Conservation (phyloP, 2,888 invertebrate genomes). For the Agrotis clavis region DNA sequence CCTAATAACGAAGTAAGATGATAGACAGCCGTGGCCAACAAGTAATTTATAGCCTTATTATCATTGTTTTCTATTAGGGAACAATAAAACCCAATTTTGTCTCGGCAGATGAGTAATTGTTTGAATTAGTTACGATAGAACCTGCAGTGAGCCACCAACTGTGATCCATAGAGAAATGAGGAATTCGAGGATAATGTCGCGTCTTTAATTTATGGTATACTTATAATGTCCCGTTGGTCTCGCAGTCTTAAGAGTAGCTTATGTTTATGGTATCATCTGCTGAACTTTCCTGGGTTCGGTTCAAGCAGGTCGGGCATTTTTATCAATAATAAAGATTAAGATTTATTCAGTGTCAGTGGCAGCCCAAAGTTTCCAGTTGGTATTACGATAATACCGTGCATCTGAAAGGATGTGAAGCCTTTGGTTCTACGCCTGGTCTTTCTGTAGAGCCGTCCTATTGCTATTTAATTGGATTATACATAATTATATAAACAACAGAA, state of each 20-base stretch:
- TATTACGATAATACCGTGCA: neutral
- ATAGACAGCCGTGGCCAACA: slow-evolving; percentile 83
- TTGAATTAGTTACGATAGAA: slow-evolving; percentile 74
- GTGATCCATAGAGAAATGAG: slow-evolving; percentile 50
- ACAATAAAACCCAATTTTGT: slow-evolving; percentile 79
- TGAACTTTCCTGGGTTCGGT: neutral
- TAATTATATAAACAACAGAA: neutral
- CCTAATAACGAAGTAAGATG: slow-evolving; percentile 73
- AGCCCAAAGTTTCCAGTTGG: neutral
- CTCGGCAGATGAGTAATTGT: slow-evolving; percentile 74
- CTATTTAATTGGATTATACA: neutral
- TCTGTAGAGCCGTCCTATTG: neutral
- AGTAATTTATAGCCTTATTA: slow-evolving; percentile 81
- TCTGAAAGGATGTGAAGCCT: too few species aligned
- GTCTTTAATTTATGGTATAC: slow-evolving; percentile 32
- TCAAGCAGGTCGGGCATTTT: neutral
- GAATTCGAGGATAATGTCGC: slow-evolving; percentile 57
- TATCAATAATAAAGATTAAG: too few species aligned
- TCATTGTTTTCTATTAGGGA: slow-evolving; percentile 83
- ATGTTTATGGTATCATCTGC: too few species aligned
- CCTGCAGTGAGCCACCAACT: slow-evolving; percentile 59
- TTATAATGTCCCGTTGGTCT: neutral
- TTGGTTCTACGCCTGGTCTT: neutral
- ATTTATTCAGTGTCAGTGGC: neutral
- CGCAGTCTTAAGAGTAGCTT: too few species aligned